Evolutionary conservation across 2,888 invertebrate species (phyloP), one percentile per base, ranked within the genome.

Genomic region (Choreutis nemorana): DNA sequence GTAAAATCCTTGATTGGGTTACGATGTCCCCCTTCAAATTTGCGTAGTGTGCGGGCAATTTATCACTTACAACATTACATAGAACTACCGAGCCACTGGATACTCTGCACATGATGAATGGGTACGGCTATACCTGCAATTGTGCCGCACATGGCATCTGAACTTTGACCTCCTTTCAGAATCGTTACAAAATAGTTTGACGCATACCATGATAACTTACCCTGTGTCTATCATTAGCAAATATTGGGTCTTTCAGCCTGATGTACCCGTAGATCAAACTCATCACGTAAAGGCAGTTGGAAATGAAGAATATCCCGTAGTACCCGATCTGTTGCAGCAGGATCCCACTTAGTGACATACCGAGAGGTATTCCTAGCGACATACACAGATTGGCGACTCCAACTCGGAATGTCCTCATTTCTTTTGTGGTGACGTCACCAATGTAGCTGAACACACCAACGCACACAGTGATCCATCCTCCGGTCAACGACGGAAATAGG

Each of bases 361-460:
- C 85, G 18, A 84, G 46, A 7, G 84, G 82, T 36, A 82, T 81
- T 14, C 84, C 83, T n/a, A 84, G 56, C 33, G 83, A 84, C 55
- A 82, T 77, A 56, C 84, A 83, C 36, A 83, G 67, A 55, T 85
- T 84, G 34, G 83, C 73, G 25, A 86, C 78, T 31, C 85, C 85
- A 34, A 87, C 82, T 50, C 86, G 57, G 37, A 82, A 67, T 38
- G 87, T 86, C 48, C 85, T 80, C 50, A 79, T 80, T 51, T 83
- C 79, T 41, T 78, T 75, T 14, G 77, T 77, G 2, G 85, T 82
- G 35, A 84, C 78, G 44, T 84, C 83, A 45, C 84, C 81, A 22
- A 87, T 78, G 51, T 85, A 86, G 50, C 83, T 83, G 70, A 85
- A 82, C 42, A 85, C 75, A 40, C 83, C 81, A 45, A 83, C 81